A percentile compares a stretch with the other conserved stretches of the same genome.
Evolutionary conservation across 2,797 vertebrate genomes (phyloP).

Genomic region (Smutsia temminckii): DNA sequence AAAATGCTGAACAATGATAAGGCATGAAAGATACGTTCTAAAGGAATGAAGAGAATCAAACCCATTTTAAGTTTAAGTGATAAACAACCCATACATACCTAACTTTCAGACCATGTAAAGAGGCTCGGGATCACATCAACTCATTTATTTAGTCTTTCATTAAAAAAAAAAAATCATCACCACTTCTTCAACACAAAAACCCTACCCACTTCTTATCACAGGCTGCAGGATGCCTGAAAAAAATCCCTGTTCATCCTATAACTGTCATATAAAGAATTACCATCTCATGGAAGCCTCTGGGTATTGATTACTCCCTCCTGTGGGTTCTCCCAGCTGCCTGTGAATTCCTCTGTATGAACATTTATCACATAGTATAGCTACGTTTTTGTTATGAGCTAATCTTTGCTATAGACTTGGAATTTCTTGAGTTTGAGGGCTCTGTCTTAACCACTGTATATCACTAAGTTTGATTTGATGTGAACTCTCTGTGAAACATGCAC

Average conservation of each 20-base stretch:
- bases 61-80: background rate
- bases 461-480: background rate
- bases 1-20: background rate
- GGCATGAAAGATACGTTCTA: background rate
- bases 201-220: background rate
- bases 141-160: background rate
- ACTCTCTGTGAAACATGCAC: slow-evolving; percentile 20
- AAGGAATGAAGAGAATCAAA: background rate
- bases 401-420: background rate
- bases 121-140: background rate
- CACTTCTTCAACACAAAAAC: background rate
- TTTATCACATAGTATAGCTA: background rate
- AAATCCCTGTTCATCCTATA: background rate
- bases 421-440: background rate
- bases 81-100: background rate
- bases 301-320: background rate
- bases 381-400: background rate
- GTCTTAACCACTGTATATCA: background rate
- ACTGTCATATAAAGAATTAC: rapidly evolving
- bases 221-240: background rate
- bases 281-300: background rate
- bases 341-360: too few relatives aligned
- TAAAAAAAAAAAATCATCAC: background rate
- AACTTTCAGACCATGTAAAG: background rate
- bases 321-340: background rate